Percentiles rank a stretch among this genome's conserved stretches.
Conservation (phyloP, 2,888 invertebrate genomes). For the Drosophila kokeensis region DNA sequence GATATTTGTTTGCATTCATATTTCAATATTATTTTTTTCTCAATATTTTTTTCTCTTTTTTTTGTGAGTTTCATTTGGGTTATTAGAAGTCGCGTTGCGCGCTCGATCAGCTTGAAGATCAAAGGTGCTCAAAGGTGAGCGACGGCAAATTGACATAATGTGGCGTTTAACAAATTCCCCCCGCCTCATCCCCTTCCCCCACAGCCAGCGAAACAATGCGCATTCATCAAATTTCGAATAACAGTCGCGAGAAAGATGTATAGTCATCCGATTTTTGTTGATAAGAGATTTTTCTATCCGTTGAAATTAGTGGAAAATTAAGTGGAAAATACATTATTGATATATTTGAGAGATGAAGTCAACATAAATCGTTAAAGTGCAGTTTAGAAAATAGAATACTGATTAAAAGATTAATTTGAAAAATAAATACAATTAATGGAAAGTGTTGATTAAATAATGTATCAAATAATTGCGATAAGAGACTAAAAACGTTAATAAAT, state of each 20-base stretch:
- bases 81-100: constrained; percentile 57
- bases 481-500: neutral
- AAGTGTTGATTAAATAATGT: neutral
- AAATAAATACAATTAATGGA: neutral
- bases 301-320: constrained; percentile 18
- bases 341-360: neutral
- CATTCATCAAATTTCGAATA: constrained; percentile 71
- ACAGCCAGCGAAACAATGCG: constrained; percentile 23
- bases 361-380: neutral
- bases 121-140: constrained; percentile 71
- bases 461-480: neutral
- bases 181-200: neutral
- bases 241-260: constrained; percentile 29
- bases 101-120: constrained; percentile 55
- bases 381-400: neutral
- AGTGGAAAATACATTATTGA: neutral
- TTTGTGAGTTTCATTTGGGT: constrained; percentile 14
- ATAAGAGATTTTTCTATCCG: constrained; percentile 3
- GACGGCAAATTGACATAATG: constrained; percentile 81
- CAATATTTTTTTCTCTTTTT: constrained; percentile 1
- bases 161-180: constrained; percentile 83
- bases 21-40: constrained; percentile 71
- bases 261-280: constrained; percentile 18
- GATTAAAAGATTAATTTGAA: neutral
- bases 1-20: constrained; percentile 73